Evolutionary conservation across 1,140 invertebrate species (phyloP), one percentile per base, ranked within the genome.

Genomic region (Drosophila seguyi): DNA sequence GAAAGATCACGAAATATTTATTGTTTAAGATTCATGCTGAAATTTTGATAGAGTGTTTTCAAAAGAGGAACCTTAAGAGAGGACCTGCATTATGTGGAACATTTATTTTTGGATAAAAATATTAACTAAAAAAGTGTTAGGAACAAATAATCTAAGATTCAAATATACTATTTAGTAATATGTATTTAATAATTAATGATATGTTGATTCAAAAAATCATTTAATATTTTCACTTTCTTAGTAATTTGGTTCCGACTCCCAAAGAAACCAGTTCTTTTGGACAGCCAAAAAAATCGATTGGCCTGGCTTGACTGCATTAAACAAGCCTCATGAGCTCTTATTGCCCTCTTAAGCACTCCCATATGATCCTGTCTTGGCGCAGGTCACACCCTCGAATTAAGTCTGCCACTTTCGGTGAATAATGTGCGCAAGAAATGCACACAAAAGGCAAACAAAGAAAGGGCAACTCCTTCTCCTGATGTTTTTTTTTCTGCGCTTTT

Each of bases 301-400:
- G 20, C 41, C 18, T 22, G 50, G 50, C 16, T 41, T 60, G 58
- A 31, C 41, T 59, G 57, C 57, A 50, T 61, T 79, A 79, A 79
- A 58, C 65, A 66, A 45, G 61, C 53, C 45, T 58, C 72, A 67
- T 72, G 65, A 56, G 69, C 72, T 75, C 71, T 65, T 62, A 75
- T 75, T 74, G 72, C 66, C 62, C 53, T 63, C 53, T 80, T 75
- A 60, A 75, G 58, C 78, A 81, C 78, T 47, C 78, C 78, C 78
- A 75, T 75, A 50, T 62, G 74, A 80, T 80, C 75, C 71, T 77
- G 75, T 47, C 55, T 53, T 69, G 81, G 81, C 57, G 61, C 82
- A 66, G 72, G 82, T 82, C 83, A 81, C 82, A 86, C 82, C 82
- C 82, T 79, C 79, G 65, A 87, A 86, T 87, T 87, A 86, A 67